Base-by-base conservation (phyloP, 2,888 invertebrate genomes). In the Chydorus sphaericus region DNA sequence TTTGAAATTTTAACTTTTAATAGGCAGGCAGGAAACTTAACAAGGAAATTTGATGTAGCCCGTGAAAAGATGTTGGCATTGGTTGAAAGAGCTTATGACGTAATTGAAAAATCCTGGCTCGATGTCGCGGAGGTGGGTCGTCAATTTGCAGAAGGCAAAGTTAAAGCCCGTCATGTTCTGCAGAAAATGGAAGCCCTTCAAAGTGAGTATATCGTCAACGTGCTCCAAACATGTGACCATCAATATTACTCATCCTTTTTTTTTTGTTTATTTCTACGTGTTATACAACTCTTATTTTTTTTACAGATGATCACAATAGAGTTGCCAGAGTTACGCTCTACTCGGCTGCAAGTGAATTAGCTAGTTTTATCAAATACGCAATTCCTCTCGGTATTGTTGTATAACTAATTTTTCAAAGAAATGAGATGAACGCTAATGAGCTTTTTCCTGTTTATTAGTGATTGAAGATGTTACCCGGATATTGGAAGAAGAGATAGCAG, bases 401-500 rank as follows among this genome's bases (percentile, higher is more conserved):
- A n/a, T n/a, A n/a, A n/a, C n/a, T n/a, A n/a, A n/a, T n/a, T n/a
- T n/a, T n/a, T n/a, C n/a, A n/a, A n/a, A n/a, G n/a, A n/a, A n/a
- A n/a, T n/a, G n/a, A n/a, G n/a, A n/a, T n/a, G n/a, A n/a, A n/a
- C n/a, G n/a, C n/a, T n/a, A n/a, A n/a, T n/a, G n/a, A n/a, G n/a
- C n/a, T n/a, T n/a, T n/a, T n/a, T n/a, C n/a, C n/a, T n/a, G n/a
- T n/a, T n/a, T n/a, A n/a, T 3, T 10, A 55, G 55, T 36, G 2
- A 36, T 49, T 7, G 55, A 55, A 48, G 33, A 49, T 8, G 31
- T 55, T 11, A 33, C 49, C 23, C 26, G n/a, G 6, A 48, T 48
- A 11, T 16, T 55, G 14, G 55, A 55, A 23, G 30, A 28, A 7
- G 55, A 55, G 36, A 7, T 55, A 10, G 36, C 20, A 18, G 55